Evolutionary conservation across 2,888 invertebrate genomes (phyloP), one percentile per base, ranked within the genome.

Genomic region (Ophion costatus): DNA sequence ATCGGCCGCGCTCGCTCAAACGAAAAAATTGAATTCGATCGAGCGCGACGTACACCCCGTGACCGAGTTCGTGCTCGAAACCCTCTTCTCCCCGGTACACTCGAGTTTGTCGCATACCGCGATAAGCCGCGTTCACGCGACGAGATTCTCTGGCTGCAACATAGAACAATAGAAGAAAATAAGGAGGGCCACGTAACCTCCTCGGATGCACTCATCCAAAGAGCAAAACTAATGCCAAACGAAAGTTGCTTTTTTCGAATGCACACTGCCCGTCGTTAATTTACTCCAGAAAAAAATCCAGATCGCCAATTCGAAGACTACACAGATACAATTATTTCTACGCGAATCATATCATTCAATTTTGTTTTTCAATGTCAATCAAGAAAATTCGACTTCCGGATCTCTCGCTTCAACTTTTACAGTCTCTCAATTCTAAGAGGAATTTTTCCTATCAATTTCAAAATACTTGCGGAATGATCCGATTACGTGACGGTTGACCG

Each of bases 21-120:
- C 81, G 82, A 87, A 85, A 88, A 87, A 85, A 84, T 87, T 81
- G 87, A 86, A 84, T 86, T 87, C 73, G 86, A 81, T 66, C 57
- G 76, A 80, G 71, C 76, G 76, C 82, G 85, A 83, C 24, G 20
- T 79, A 57, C 75, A 83, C 85, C 86, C 82, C 83, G 79, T 85
- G 81, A 87, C 83, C 87, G 83, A 85, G 83, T 85, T 76, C 82
- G 74, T 79, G 69, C 77, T 74, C 76, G 63, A 42, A 71, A 11
- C 75, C 56, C 61, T 70, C 38, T 38, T 66, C 45, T 66, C 73
- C 59, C 67, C 57, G 73, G 61, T 22, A 33, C 56, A 22, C 78
- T 71, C 57, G 64, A 83, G 78, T 79, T 75, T 80, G 80, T 71
- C 78, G 77, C 82, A 76, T 38, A 80, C 61, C 87, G 81, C 75